These are phyloP conservation scores for Gallinago stenura DNA, from an alignment of 2,797 vertebrate genomes.

Conservation along the genomic window DNA sequence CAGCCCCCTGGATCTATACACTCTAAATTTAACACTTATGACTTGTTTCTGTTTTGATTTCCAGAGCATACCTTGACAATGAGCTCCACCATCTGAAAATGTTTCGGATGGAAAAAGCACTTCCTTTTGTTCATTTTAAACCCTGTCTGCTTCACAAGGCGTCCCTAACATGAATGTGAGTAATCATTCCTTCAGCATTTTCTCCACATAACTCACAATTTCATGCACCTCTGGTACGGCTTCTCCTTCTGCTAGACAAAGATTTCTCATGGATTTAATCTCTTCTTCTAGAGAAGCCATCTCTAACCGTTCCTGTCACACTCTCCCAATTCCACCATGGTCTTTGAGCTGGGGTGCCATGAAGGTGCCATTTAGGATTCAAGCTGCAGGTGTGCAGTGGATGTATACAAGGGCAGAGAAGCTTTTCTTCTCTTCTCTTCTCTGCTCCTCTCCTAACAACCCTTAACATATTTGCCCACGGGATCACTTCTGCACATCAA, in stretches of 20 bases:
- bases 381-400: neutral
- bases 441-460: neutral
- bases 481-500: neutral
- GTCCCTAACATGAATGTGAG: neutral
- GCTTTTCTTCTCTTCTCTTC: neutral
- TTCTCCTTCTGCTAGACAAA: neutral
- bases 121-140: neutral
- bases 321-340: neutral
- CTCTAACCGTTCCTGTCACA: constrained; percentile 7
- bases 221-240: neutral
- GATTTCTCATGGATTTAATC: neutral
- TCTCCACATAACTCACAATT: constrained; percentile 4
- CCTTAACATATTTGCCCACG: neutral
- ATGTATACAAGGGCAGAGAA: neutral
- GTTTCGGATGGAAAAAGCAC: neutral
- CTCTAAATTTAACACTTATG: neutral
- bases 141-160: neutral
- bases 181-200: neutral
- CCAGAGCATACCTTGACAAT: neutral
- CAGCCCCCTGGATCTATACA: neutral
- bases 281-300: neutral
- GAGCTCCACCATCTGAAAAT: neutral
- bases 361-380: neutral
- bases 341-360: neutral
- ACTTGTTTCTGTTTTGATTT: neutral